A percentile compares a stretch with the other conserved stretches of the same genome.
These are phyloP conservation scores for Thalassarche chlororhynchos DNA, from an alignment of 2,113 vertebrate species.

Conservation along the genomic window DNA sequence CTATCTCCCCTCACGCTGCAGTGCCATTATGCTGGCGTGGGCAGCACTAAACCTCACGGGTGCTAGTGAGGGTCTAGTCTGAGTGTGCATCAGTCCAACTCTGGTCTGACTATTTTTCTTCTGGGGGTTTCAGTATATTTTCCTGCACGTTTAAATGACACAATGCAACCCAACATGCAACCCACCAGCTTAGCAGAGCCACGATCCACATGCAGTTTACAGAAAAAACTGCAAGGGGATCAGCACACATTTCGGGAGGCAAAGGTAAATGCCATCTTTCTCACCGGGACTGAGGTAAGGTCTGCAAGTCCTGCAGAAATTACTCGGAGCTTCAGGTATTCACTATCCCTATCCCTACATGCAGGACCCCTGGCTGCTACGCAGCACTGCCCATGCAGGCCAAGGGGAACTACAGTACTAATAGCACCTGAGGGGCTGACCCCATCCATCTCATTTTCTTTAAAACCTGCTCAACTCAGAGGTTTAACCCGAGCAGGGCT, in stretches of 20 bases:
- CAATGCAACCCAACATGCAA: not conserved
- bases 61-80: not conserved
- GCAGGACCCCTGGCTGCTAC: rapidly evolving
- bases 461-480: not conserved
- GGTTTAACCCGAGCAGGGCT: not conserved
- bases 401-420: not conserved
- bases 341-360: not conserved
- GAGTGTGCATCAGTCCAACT: not conserved
- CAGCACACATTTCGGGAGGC: not conserved
- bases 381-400: not conserved
- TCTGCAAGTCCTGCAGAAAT: not conserved
- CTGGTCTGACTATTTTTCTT: not conserved
- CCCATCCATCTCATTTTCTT: not conserved
- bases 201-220: rapidly evolving
- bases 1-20: rapidly evolving
- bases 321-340: not conserved
- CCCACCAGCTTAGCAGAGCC: not conserved
- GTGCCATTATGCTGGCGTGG: not conserved
- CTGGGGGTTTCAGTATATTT: not conserved
- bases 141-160: not conserved
- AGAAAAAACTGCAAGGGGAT: not conserved
- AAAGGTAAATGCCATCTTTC: not conserved
- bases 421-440: not conserved
- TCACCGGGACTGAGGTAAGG: not conserved
- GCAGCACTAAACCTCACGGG: not conserved